These are phyloP conservation scores for Kryptolebias marmoratus DNA, from an alignment of 2,113 vertebrate species.

Conservation along the genomic window DNA sequence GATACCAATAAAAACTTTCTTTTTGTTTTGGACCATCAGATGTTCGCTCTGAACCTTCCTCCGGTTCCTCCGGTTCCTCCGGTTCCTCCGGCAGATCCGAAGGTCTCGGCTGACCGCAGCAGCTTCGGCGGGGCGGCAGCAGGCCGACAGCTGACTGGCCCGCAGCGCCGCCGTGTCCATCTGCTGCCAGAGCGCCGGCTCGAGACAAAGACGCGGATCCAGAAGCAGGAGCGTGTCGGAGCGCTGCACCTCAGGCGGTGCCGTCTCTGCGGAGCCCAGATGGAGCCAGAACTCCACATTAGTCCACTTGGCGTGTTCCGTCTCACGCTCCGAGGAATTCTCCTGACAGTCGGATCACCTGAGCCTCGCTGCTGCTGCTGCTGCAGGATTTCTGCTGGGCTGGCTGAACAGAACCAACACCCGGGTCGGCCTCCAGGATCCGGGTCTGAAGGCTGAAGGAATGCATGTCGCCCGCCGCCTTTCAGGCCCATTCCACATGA, in stretches of 20 bases:
- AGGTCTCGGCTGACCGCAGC: slow-evolving; percentile 24
- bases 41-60: no score
- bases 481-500: no score
- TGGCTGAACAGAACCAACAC: neutral
- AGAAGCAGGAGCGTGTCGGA: slow-evolving; percentile 33
- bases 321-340: slow-evolving; percentile 42
- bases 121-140: slow-evolving; percentile 49
- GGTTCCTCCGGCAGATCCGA: slow-evolving; percentile 6
- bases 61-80: no score
- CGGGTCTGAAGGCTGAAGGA: no score
- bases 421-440: neutral
- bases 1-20: no score
- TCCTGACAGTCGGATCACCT: slow-evolving; percentile 68
- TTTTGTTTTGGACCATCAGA: no score
- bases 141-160: slow-evolving; percentile 71
- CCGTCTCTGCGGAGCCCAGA: slow-evolving; percentile 71
- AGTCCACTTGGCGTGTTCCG: slow-evolving; percentile 63
- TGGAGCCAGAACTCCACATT: slow-evolving; percentile 71
- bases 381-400: slow-evolving; percentile 54
- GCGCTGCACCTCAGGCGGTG: slow-evolving; percentile 55
- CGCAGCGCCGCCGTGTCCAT: slow-evolving; percentile 65
- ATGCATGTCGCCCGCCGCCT: no score
- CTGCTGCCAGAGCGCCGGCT: slow-evolving; percentile 61
- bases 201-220: slow-evolving; percentile 38
- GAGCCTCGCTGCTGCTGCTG: slow-evolving; percentile 41